Evolutionary conservation across 2,888 invertebrate genomes (phyloP).

Genomic region (Hybos culiciformis): DNA sequence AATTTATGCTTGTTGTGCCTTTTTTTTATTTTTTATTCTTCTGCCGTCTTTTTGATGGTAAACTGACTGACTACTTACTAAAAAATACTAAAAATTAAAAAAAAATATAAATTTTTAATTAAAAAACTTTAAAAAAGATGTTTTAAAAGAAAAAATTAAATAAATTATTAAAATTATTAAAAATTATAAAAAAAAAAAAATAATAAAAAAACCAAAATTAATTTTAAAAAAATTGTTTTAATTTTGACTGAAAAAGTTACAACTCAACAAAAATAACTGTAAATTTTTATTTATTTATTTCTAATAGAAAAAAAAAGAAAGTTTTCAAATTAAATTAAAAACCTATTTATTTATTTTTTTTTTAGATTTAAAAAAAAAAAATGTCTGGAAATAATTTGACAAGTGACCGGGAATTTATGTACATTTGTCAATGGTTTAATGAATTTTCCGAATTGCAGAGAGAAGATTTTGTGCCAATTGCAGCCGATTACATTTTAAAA

Average conservation of each 20-base stretch:
- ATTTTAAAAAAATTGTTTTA: background rate
- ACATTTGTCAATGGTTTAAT: conserved; percentile 73
- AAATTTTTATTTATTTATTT: background rate
- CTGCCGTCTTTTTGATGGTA: too few species aligned
- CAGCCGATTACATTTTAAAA: conserved; percentile 45
- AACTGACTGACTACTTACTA: too few species aligned
- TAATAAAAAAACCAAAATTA: background rate
- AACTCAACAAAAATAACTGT: background rate
- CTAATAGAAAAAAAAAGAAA: background rate
- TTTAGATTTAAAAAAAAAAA: too few species aligned
- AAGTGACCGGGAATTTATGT: conserved; percentile 64
- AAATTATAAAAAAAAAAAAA: background rate
- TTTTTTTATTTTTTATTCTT: too few species aligned
- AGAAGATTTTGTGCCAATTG: conserved; percentile 65
- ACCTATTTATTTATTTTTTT: too few species aligned
- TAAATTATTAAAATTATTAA: too few species aligned
- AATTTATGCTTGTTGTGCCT: too few species aligned
- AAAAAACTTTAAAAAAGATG: too few species aligned
- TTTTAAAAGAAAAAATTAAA: too few species aligned
- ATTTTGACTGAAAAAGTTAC: too few species aligned
- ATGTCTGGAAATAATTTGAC: background rate
- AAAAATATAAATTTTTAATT: too few species aligned
- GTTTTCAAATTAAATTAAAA: background rate
- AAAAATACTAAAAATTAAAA: too few species aligned
- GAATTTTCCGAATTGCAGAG: conserved; percentile 82